Evolutionary conservation across 2,797 vertebrate genomes (phyloP), one percentile per base, ranked within the genome.

Genomic region (Hylomyscus alleni): DNA sequence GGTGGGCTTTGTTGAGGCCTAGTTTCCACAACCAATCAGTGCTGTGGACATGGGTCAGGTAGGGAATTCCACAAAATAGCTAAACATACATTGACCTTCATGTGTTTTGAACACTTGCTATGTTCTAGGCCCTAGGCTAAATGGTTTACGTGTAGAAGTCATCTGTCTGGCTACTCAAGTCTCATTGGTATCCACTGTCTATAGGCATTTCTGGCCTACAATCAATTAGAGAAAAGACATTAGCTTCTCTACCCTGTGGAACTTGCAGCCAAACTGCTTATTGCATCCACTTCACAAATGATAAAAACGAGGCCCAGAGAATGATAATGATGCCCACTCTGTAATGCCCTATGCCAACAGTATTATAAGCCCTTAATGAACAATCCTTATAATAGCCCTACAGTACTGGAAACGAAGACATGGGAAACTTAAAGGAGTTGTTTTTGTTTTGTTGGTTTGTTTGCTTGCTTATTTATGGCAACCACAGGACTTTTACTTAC

Each of bases 161-260:
- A 91, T 91, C 85, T 58, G 44, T 82, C 88, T 60, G 67, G 65
- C 91, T 11, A 62, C 40, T 86, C 95, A 58, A 26, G 47, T 78
- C 91, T 24, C 72, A 76, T 90, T 89, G 37, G 20, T 90, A 29
- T 17, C 37, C 94, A 67, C 34, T 58, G 24, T 56, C 58, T 82
- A 13, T 31, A 65, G 58, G 50, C 44, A 58, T 91, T 15, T 81
- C 65, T 1, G 29, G 58, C 40, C 67, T 91, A 85, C 60, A 75
- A 67, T 40, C 3, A 69, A 44, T 73, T 9, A 92, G 31, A 83
- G 62, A 95, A 94, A 93, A 92, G 31, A 84, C 4, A 6, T 44
- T 15, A 11, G 29, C 69, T 78, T 85, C 67, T 37, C 67, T 40
- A 78, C 54, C 10, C 37, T 75, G 19, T 24, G 37, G 72, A 58